Evolutionary conservation across 1,140 invertebrate genomes (phyloP).

Genomic region (Wiebesia pumilae): DNA sequence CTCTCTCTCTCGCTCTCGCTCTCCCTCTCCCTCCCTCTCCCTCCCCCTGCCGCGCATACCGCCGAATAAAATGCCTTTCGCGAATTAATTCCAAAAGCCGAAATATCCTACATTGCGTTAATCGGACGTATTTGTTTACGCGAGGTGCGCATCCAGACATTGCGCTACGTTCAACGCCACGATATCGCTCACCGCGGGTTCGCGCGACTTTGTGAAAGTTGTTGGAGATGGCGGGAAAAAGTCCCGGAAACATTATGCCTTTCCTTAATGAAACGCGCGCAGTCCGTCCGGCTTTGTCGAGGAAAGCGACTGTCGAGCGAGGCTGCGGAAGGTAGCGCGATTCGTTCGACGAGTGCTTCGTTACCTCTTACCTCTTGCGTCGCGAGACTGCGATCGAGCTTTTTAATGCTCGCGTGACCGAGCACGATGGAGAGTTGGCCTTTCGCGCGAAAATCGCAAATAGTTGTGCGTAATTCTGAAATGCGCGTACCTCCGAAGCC

Average conservation of each 20-base stretch:
- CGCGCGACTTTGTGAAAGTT: no score
- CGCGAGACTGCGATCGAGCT: background rate
- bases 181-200: no score
- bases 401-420: background rate
- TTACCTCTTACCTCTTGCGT: background rate
- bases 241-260: background rate
- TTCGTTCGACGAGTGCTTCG: background rate
- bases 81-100: constrained; percentile 30
- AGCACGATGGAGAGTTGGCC: no score
- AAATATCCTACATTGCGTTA: background rate
- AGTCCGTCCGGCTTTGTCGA: no score
- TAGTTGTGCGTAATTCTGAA: no score
- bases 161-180: no score
- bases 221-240: background rate
- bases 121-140: background rate
- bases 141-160: no score
- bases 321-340: background rate
- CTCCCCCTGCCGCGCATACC: background rate
- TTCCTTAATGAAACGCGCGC: no score
- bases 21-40: background rate
- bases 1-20: background rate
- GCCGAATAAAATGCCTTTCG: background rate
- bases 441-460: background rate
- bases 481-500: constrained; percentile 91
- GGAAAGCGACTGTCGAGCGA: background rate